Conservation (phyloP, 2,113 vertebrate genomes). For the Halichoeres trimaculatus region DNA sequence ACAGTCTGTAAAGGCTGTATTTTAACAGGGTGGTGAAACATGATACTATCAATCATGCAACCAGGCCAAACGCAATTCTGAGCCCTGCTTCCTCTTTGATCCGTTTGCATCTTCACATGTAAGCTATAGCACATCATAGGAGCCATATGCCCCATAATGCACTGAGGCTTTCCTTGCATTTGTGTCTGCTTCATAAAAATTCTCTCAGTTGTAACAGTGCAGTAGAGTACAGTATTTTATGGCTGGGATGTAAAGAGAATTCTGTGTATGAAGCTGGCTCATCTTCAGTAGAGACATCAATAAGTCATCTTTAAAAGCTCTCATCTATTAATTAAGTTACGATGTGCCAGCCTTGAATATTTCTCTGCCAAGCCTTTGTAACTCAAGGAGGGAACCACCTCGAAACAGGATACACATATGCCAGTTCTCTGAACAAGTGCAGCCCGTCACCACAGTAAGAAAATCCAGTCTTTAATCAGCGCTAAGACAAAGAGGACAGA, state of each 20-base stretch:
- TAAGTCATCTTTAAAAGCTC: constrained; percentile 34
- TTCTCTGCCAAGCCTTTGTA: not conserved
- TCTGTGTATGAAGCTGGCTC: constrained; percentile 20
- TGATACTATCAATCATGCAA: too few relatives aligned
- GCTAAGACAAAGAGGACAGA: constrained; percentile 11
- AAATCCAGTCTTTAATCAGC: constrained; percentile 28
- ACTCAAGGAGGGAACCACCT: constrained; percentile 5
- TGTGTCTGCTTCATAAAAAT: not conserved
- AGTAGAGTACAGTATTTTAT: not conserved
- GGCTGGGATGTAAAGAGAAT: constrained; percentile 21
- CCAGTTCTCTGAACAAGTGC: constrained; percentile 34
- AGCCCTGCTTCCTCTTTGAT: not conserved
- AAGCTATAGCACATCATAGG: not conserved
- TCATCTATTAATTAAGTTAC: constrained; percentile 38
- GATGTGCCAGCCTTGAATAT: constrained; percentile 24
- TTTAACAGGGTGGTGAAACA: too few relatives aligned
- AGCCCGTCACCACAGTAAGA: constrained; percentile 18
- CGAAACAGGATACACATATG: constrained; percentile 19
- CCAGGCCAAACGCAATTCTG: too few relatives aligned
- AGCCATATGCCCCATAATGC: not conserved
- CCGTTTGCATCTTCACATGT: not conserved
- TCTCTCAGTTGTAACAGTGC: not conserved
- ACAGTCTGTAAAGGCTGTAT: too few relatives aligned
- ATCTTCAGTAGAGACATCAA: constrained; percentile 40
- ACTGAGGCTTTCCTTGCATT: not conserved